These are phyloP conservation scores for Antigone vipio DNA, from an alignment of 2,113 vertebrate genomes.

Conservation along the genomic window DNA sequence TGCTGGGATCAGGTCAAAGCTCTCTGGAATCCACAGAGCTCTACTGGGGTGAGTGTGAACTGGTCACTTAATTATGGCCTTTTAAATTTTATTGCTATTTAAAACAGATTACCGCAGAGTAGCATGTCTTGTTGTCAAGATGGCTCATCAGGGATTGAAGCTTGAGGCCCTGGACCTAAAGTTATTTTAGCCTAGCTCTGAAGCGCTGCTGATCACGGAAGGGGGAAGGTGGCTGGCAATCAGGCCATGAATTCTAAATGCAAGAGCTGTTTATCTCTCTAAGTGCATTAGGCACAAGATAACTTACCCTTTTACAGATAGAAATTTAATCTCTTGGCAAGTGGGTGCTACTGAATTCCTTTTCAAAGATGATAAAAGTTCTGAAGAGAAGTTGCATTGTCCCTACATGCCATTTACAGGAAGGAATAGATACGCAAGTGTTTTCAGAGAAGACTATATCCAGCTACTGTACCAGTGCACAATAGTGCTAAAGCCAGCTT, in stretches of 20 bases:
- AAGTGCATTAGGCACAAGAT: not conserved
- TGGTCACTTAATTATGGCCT: not conserved
- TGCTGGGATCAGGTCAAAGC: not conserved
- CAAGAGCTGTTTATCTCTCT: not conserved
- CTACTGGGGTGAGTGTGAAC: not conserved
- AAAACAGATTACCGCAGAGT: not conserved
- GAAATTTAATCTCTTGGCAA: not conserved
- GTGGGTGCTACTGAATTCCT: not conserved
- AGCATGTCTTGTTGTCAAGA: not conserved
- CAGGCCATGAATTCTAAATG: rapidly evolving
- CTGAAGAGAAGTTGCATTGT: not conserved
- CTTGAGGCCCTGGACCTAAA: not conserved
- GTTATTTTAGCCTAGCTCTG: not conserved
- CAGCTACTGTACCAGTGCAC: not conserved
- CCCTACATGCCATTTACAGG: not conserved
- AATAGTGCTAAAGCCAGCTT: not conserved
- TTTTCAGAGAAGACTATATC: not conserved
- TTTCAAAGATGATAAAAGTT: not conserved
- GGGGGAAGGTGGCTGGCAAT: not conserved
- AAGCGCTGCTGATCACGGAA: not conserved
- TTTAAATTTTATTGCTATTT: not conserved
- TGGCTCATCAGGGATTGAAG: not conserved
- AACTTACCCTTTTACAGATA: not conserved
- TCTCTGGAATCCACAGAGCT: not conserved
- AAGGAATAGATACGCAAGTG: not conserved